Percentiles rank a stretch among this genome's conserved stretches.
These are phyloP conservation scores for Protonemura montana DNA, from an alignment of 2,888 invertebrate genomes.

Conservation along the genomic window DNA sequence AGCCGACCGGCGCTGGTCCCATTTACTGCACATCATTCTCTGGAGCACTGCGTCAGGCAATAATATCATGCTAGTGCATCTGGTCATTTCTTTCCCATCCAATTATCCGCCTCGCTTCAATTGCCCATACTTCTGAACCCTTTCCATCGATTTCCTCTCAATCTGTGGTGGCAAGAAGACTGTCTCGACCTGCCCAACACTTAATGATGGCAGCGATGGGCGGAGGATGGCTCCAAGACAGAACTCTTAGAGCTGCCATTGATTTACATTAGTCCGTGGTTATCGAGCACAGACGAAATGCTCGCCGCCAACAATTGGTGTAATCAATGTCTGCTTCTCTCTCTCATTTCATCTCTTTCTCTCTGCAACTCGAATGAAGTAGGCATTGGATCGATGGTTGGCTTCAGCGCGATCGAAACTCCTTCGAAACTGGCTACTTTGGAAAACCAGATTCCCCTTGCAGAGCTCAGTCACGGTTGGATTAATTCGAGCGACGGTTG, in stretches of 20 bases:
- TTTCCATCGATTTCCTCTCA: neutral
- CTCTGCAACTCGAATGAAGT: neutral
- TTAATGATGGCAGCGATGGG: neutral
- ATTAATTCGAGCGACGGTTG: conserved; percentile 39
- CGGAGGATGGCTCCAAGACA: neutral
- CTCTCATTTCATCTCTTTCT: no score
- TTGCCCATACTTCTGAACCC: neutral
- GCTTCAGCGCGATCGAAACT: neutral
- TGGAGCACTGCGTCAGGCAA: neutral
- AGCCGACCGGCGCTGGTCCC: no score
- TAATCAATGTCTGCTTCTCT: neutral
- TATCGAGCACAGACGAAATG: neutral
- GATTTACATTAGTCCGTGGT: neutral
- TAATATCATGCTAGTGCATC: neutral
- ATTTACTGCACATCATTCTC: no score
- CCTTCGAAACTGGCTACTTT: conserved; percentile 47
- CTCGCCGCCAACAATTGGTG: neutral
- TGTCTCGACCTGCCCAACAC: neutral
- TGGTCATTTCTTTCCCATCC: neutral
- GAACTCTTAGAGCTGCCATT: neutral
- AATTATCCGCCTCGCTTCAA: neutral
- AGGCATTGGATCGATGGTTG: neutral
- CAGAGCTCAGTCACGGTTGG: conserved; percentile 14
- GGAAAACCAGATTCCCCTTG: conserved; percentile 47
- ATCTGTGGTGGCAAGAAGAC: neutral